Percentiles rank a stretch among this genome's conserved stretches.
These are phyloP conservation scores for Centropus bengalensis DNA, from an alignment of 2,113 vertebrate species.

Conservation along the genomic window DNA sequence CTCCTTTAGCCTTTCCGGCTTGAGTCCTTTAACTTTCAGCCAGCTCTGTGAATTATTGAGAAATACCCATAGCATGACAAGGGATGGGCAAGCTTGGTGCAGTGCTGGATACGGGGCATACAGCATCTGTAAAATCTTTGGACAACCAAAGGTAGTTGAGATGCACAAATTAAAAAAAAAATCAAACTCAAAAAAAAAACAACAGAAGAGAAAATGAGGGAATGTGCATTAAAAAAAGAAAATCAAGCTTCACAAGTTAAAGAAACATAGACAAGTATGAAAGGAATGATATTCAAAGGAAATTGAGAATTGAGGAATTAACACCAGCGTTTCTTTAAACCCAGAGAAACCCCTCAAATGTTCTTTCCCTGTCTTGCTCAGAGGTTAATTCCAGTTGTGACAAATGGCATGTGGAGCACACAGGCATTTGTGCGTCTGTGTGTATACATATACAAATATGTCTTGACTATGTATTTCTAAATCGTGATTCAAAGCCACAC, in stretches of 20 bases:
- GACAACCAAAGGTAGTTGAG: background rate
- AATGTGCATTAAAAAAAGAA: background rate
- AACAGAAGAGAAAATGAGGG: background rate
- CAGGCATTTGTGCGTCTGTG: background rate
- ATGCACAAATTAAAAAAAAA: background rate
- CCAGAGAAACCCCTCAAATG: background rate
- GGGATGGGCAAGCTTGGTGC: background rate
- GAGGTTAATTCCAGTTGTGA: background rate
- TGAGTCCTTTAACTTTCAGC: background rate
- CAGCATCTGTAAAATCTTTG: fast-evolving
- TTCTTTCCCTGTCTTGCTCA: background rate
- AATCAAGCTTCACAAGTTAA: background rate
- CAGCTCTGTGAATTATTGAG: background rate
- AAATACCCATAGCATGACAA: background rate
- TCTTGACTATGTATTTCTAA: background rate
- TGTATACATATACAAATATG: background rate
- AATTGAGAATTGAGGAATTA: background rate
- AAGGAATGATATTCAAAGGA: background rate
- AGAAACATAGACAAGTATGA: background rate
- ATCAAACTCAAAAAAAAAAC: background rate
- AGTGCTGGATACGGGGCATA: background rate
- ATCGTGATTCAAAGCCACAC: background rate
- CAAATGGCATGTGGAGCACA: background rate
- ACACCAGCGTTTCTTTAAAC: background rate
- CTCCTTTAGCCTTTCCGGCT: background rate